Percentiles rank a stretch among this genome's conserved stretches.
Conservation (phyloP, 2,888 invertebrate genomes). For the Agrotis puta region DNA sequence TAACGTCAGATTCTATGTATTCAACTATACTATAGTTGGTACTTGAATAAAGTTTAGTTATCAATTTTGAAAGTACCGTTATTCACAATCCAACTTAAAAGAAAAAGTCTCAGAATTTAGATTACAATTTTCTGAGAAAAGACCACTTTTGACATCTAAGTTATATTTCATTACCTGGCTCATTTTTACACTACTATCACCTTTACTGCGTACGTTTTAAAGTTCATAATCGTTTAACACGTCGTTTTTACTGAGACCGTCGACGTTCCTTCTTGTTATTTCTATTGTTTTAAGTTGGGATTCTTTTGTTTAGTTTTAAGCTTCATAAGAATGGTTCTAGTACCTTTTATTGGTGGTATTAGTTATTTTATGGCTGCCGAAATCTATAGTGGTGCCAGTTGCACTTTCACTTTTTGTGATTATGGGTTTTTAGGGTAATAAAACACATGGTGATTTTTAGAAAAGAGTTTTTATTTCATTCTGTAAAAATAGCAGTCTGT, state of each 20-base stretch:
- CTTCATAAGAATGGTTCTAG: conserved; percentile 44
- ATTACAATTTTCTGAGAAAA: conserved; percentile 49
- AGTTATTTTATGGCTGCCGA: conserved; percentile 48
- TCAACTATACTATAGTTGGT: neutral
- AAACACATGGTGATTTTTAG: conserved; percentile 48
- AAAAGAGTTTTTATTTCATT: conserved; percentile 14
- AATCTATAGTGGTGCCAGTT: conserved; percentile 27
- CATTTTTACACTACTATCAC: conserved; percentile 23
- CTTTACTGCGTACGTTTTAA: conserved; percentile 4
- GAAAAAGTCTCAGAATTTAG: conserved; percentile 23
- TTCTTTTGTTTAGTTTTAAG: conserved; percentile 52
- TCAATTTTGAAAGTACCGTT: conserved; percentile 24
- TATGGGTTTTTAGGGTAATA: conserved; percentile 40
- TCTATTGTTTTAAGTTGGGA: conserved; percentile 55
- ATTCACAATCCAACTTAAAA: conserved; percentile 19
- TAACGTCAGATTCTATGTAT: neutral
- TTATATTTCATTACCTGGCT: conserved; percentile 45
- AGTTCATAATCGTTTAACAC: conserved; percentile 38
- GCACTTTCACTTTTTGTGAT: conserved; percentile 55
- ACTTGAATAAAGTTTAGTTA: neutral
- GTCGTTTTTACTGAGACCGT: neutral
- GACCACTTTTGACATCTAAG: conserved; percentile 22
- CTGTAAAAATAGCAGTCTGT: neutral
- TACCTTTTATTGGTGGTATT: conserved; percentile 40
- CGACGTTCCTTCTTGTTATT: conserved; percentile 36